Percentiles rank a stretch among this genome's conserved stretches.
Evolutionary conservation across 2,888 invertebrate genomes (phyloP).

Genomic region (Pogonocherus hispidulus): DNA sequence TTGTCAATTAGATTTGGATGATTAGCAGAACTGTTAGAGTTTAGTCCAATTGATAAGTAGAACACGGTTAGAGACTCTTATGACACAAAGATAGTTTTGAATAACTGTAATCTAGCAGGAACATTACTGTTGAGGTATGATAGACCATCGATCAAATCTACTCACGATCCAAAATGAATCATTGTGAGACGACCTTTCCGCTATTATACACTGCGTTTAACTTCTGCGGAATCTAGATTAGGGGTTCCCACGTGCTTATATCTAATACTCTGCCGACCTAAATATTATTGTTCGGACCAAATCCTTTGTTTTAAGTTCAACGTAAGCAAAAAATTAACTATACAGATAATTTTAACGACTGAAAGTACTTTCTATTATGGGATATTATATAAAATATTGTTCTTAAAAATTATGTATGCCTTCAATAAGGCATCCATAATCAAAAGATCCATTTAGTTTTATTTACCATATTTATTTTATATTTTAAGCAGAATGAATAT

Average conservation of each 20-base stretch:
- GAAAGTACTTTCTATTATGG: not conserved
- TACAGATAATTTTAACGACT: not conserved
- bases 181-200: constrained; percentile 27
- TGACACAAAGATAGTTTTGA: constrained; percentile 42
- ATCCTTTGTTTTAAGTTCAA: constrained; percentile 20
- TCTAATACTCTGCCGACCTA: constrained; percentile 24
- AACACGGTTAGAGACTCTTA: constrained; percentile 37
- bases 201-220: constrained; percentile 24
- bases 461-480: too few species aligned
- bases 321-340: not conserved
- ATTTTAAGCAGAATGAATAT: too few species aligned
- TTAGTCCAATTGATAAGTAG: constrained; percentile 49
- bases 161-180: constrained; percentile 35
- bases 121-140: constrained; percentile 33
- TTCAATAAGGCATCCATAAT: too few species aligned
- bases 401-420: not conserved
- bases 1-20: constrained; percentile 48
- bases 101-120: constrained; percentile 43
- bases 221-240: constrained; percentile 24
- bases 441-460: too few species aligned
- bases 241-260: constrained; percentile 34
- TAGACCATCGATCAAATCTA: constrained; percentile 34
- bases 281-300: constrained; percentile 18
- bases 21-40: constrained; percentile 41
- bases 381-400: not conserved